Base-by-base conservation (phyloP, 2,888 invertebrate species). In the Mythimna pallens region DNA sequence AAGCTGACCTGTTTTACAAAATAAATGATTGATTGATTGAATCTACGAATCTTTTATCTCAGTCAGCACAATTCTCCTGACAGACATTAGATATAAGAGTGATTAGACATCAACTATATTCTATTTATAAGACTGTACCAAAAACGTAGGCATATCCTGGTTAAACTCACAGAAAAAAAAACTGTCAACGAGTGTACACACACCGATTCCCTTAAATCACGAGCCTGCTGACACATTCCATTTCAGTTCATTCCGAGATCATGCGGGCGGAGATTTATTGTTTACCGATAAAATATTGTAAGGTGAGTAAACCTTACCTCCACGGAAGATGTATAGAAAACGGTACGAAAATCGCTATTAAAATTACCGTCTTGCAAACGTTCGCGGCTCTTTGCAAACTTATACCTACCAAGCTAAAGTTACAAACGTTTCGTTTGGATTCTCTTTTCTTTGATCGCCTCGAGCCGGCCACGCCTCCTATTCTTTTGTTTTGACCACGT, bases 251-350 rank as follows among this genome's bases (percentile, higher is more conserved):
- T 72, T 82, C 79, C 82, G 63, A 82, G 73, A 82, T 82, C 82
- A 79, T 79, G 79, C 82, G 82, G 82, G 82, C 54, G 43, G n/a
- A 82, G 79, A 79, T 79, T 82, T 82, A 79, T 82, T 79, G 79
- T 82, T 78, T 54, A 57, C 82, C 63, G 82, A 79, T 79, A 82
- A 78, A 78, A 79, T 82, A 82, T 79, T 82, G 82, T 59, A 78
- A 66, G 82, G 82, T 82, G 78, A 82, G 64, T 65, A 81, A 82
- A 82, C 43, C 62, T 78, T 63, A 70, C 30, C 57, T 34, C 47
- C 17, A 30, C 50, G 57, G 34, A 43, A 62, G 64, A 77, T 43
- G 43, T 65, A 59, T 59, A 72, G 58, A 64, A 81, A 14, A 52
- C 43, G 40, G 69, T 72, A 50, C 25, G 34, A 30, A 63, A 77